Percentiles rank a stretch among this genome's conserved stretches.
Evolutionary conservation across 2,797 vertebrate species (phyloP).

Genomic region (Onychomys leucogaster): DNA sequence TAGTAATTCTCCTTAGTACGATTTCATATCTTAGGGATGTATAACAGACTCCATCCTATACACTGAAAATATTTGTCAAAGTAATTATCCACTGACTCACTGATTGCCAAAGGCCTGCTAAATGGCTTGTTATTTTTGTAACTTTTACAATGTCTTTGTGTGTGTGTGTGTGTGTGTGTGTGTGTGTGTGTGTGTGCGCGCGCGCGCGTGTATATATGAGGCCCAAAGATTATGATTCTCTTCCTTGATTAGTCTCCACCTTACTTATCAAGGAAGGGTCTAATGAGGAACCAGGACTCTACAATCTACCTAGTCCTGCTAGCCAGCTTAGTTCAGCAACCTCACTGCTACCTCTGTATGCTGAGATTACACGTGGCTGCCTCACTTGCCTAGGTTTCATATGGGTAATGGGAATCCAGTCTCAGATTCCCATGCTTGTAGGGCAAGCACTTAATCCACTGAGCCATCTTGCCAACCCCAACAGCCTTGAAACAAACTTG

Average conservation of each 20-base stretch:
- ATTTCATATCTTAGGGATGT: not conserved
- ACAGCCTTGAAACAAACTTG: not conserved
- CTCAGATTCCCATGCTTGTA: not conserved
- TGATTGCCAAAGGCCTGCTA: not conserved
- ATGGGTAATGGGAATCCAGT: too few relatives aligned
- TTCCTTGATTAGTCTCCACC: not conserved
- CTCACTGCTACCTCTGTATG: not conserved
- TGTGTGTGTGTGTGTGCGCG: not conserved
- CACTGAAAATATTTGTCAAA: not conserved
- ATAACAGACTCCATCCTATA: not conserved
- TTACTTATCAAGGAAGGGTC: not conserved
- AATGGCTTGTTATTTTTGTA: not conserved
- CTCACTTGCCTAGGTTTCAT: not conserved
- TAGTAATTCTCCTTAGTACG: not conserved
- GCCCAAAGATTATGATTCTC: not conserved
- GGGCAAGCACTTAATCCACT: not conserved
- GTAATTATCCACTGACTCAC: not conserved
- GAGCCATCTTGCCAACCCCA: not conserved
- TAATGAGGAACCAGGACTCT: not conserved
- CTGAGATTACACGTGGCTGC: not conserved
- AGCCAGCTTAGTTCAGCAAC: not conserved
- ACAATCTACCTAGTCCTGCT: not conserved
- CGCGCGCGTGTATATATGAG: not conserved
- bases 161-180: not conserved
- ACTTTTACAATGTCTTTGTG: not conserved